Percentiles rank a stretch among this genome's conserved stretches.
These are phyloP conservation scores for Gymnogyps californianus DNA, from an alignment of 2,113 vertebrate species.

Conservation along the genomic window DNA sequence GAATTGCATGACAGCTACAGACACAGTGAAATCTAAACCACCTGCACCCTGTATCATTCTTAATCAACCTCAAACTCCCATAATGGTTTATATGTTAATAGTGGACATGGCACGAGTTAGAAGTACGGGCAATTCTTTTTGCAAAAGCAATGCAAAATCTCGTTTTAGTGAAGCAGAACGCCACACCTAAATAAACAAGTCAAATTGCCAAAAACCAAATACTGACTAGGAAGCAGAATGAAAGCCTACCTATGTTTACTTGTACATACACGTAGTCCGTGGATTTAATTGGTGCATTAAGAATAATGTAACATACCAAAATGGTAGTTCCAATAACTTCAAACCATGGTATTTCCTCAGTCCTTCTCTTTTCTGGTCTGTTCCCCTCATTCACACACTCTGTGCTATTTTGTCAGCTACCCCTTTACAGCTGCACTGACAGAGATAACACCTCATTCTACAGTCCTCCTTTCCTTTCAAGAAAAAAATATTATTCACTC, in stretches of 20 bases:
- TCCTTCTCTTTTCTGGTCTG: not conserved
- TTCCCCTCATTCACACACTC: not conserved
- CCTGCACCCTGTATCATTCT: not conserved
- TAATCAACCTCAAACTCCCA: not conserved
- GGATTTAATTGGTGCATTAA: not conserved
- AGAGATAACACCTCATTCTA: not conserved
- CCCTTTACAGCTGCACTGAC: not conserved
- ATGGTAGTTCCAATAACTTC: not conserved
- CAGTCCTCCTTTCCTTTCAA: not conserved
- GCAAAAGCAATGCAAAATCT: not conserved
- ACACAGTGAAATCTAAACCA: not conserved
- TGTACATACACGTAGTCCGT: not conserved
- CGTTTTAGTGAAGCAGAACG: not conserved
- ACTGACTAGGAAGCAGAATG: not conserved
- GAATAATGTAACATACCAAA: not conserved
- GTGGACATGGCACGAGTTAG: not conserved
- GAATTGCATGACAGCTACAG: not conserved
- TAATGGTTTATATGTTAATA: not conserved
- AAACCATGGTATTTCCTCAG: not conserved
- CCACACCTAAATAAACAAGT: not conserved
- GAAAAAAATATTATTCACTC: not conserved
- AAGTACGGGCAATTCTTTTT: not conserved
- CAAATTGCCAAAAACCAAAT: not conserved
- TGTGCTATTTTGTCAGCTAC: not conserved
- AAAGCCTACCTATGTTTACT: not conserved